These are phyloP conservation scores for Lasius fuliginosus DNA, from an alignment of 2,888 invertebrate genomes.

Conservation along the genomic window DNA sequence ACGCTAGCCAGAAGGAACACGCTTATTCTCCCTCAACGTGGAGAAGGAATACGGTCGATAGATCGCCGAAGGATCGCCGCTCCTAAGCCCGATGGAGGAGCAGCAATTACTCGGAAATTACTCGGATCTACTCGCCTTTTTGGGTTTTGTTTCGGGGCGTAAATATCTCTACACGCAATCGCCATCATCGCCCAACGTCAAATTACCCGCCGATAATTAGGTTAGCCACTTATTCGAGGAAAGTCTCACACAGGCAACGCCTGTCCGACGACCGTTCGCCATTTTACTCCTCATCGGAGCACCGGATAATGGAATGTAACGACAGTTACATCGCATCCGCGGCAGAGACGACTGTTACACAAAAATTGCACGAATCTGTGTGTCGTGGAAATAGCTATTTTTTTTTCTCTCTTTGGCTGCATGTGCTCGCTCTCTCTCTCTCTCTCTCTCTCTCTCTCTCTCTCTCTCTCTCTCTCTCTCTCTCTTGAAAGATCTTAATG, in stretches of 20 bases:
- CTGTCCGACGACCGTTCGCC: conserved; percentile 41
- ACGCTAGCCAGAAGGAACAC: conserved; percentile 71
- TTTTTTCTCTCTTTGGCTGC: neutral
- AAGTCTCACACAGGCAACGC: conserved; percentile 38
- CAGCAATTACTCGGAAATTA: conserved; percentile 76
- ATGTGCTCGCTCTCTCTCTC: no score
- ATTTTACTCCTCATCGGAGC: conserved; percentile 31
- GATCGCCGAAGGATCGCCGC: conserved; percentile 67
- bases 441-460: no score
- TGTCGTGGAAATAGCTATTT: neutral
- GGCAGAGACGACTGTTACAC: conserved; percentile 3
- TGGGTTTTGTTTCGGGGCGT: conserved; percentile 71
- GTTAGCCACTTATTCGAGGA: conserved; percentile 55
- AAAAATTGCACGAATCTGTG: neutral
- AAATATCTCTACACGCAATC: conserved; percentile 74
- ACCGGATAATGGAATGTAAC: conserved; percentile 33
- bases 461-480: no score
- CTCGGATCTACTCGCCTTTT: conserved; percentile 71
- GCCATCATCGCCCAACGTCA: conserved; percentile 68
- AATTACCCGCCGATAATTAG: conserved; percentile 65
- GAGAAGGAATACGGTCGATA: conserved; percentile 42
- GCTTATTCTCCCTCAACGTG: conserved; percentile 59
- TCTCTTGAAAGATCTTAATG: no score
- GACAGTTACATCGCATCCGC: conserved; percentile 4
- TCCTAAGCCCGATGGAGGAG: conserved; percentile 69